phyloP scores from a whole-genome alignment of 2,888 invertebrate species.

The Sinhomidia bicolor region DNA sequence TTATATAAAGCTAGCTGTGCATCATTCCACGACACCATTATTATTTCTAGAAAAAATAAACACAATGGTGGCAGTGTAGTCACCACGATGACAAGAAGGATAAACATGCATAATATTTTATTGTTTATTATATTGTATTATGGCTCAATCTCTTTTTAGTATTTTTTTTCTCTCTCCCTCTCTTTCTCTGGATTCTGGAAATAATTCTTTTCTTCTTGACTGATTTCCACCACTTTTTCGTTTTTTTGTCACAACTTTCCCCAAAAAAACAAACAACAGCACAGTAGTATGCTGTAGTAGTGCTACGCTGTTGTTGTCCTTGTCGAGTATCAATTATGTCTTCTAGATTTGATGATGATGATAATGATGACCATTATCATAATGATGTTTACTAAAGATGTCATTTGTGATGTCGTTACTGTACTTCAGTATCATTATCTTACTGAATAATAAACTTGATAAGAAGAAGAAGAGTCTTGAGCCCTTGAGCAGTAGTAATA shows the following conservation, averaged over 20 bases:
- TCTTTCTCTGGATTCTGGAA: not conserved
- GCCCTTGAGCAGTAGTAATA: constrained; percentile 44
- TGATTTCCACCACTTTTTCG: not conserved
- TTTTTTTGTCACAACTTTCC: not conserved
- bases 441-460: not conserved
- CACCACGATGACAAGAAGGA: not conserved
- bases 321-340: not conserved
- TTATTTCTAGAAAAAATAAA: not conserved
- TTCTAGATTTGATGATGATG: not conserved
- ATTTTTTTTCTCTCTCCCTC: not conserved
- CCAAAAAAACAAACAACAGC: too few species aligned
- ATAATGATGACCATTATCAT: not conserved
- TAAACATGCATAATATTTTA: not conserved
- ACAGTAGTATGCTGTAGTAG: too few species aligned
- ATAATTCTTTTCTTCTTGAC: constrained; percentile 20
- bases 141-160: constrained; percentile 13
- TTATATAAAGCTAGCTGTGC: not conserved
- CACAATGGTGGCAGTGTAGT: too few species aligned
- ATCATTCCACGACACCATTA: not conserved
- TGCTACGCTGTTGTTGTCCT: too few species aligned
- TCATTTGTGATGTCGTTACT: not conserved
- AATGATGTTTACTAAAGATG: constrained; percentile 25
- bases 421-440: not conserved
- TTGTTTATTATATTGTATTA: not conserved
- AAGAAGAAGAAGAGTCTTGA: constrained; percentile 43